A percentile compares a stretch with the other conserved stretches of the same genome.
Evolutionary conservation across 2,113 vertebrate genomes (phyloP).

Genomic region (Platichthys flesus): DNA sequence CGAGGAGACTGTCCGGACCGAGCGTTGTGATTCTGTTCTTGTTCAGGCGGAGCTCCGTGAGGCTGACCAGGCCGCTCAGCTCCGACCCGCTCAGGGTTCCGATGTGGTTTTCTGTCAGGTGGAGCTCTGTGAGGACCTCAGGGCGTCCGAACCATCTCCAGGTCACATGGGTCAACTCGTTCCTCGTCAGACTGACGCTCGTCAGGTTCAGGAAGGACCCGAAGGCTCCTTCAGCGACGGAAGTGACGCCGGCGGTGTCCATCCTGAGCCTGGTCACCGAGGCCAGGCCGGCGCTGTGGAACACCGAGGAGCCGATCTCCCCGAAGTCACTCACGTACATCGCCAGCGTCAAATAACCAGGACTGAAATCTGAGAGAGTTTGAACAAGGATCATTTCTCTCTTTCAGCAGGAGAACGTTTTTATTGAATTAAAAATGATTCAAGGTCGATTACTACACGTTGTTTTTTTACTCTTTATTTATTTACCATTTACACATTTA

Average conservation of each 20-base stretch:
- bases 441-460: no score
- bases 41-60: slow-evolving; percentile 64
- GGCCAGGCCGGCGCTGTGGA: slow-evolving; percentile 60
- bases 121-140: slow-evolving; percentile 47
- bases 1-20: slow-evolving; percentile 45
- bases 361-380: slow-evolving; percentile 55
- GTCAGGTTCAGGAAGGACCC: slow-evolving; percentile 64
- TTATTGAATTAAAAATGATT: no score
- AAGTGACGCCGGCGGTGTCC: slow-evolving; percentile 34
- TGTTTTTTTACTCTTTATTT: no score
- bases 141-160: slow-evolving; percentile 75
- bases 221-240: slow-evolving; percentile 66
- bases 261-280: slow-evolving; percentile 71
- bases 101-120: slow-evolving; percentile 63
- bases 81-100: slow-evolving; percentile 24
- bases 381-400: neutral
- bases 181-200: slow-evolving; percentile 64
- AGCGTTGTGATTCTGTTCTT: slow-evolving; percentile 70
- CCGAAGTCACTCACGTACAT: slow-evolving; percentile 44
- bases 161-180: slow-evolving; percentile 54
- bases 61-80: slow-evolving; percentile 50
- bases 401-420: neutral
- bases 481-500: no score
- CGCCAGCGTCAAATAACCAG: slow-evolving; percentile 57
- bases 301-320: slow-evolving; percentile 65